phyloP scores from a whole-genome alignment of 2,888 invertebrate species.

The Polietes domitor region DNA sequence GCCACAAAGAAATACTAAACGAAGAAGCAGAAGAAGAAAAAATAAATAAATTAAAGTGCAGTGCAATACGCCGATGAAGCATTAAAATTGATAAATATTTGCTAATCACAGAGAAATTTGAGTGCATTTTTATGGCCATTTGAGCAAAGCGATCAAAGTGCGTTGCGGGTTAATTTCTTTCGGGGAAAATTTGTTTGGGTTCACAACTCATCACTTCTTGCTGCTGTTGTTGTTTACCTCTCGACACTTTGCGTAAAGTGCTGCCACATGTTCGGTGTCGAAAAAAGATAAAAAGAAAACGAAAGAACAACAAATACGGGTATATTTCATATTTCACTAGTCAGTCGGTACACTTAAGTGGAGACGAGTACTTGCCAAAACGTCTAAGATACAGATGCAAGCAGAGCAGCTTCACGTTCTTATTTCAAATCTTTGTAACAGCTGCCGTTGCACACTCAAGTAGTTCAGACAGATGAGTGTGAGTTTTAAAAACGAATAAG shows the following conservation, averaged over 20 bases:
- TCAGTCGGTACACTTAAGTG: too few species aligned
- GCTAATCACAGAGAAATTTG: not conserved
- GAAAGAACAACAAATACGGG: not conserved
- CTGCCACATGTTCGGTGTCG: conserved; percentile 50
- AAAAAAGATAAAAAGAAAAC: conserved; percentile 8
- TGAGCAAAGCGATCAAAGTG: not conserved
- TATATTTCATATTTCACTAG: too few species aligned
- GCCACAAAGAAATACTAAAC: not conserved
- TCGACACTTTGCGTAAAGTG: conserved; percentile 27
- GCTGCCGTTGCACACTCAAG: not conserved
- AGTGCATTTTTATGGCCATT: not conserved
- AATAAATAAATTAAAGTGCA: not conserved
- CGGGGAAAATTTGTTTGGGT: not conserved
- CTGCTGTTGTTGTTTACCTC: conserved; percentile 21
- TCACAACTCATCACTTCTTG: not conserved
- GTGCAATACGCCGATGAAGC: too few species aligned
- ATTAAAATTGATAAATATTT: conserved; percentile 4
- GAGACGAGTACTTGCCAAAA: conserved; percentile 25
- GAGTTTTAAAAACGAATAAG: not conserved
- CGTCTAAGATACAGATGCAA: not conserved
- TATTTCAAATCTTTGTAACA: conserved; percentile 1
- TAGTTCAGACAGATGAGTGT: not conserved
- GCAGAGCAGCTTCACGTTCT: not conserved
- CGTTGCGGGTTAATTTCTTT: not conserved
- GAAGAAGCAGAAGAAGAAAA: too few species aligned